Conservation (phyloP, 1,140 invertebrate genomes). For the Hypsibius dujardini region DNA sequence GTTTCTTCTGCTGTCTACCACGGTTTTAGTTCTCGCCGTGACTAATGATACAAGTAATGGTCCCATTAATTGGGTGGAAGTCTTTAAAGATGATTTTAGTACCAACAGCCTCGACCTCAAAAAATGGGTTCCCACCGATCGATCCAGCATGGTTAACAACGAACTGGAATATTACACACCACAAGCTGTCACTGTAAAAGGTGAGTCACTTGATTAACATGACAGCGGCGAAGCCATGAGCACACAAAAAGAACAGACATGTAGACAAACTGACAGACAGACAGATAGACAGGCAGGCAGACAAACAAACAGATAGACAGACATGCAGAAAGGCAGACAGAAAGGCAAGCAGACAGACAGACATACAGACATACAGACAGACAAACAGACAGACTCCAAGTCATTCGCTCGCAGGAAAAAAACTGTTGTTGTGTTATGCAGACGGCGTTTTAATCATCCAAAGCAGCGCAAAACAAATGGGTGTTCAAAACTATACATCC, state of each 20-base stretch:
- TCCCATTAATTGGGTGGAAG: too few species aligned
- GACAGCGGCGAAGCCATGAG: neutral
- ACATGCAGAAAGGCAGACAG: neutral
- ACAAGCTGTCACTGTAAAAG: neutral
- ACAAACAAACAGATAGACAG: neutral
- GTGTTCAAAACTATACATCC: too few species aligned
- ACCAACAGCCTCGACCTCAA: neutral
- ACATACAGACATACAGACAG: too few species aligned
- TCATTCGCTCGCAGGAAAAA: too few species aligned
- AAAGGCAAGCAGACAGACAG: neutral
- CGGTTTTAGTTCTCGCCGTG: too few species aligned
- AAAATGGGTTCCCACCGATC: neutral
- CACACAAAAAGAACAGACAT: neutral
- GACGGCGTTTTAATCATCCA: too few species aligned
- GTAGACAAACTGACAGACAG: neutral
- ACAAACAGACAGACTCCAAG: too few species aligned
- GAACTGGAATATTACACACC: neutral
- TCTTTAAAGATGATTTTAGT: neutral
- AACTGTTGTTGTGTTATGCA: too few species aligned
- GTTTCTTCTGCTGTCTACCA: too few species aligned
- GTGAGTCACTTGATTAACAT: neutral
- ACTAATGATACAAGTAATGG: too few species aligned
- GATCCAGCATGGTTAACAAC: neutral
- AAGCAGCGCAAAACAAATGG: too few species aligned
- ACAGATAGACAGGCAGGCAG: neutral